These are phyloP conservation scores for Alca torda DNA, from an alignment of 2,797 vertebrate genomes.

Conservation along the genomic window DNA sequence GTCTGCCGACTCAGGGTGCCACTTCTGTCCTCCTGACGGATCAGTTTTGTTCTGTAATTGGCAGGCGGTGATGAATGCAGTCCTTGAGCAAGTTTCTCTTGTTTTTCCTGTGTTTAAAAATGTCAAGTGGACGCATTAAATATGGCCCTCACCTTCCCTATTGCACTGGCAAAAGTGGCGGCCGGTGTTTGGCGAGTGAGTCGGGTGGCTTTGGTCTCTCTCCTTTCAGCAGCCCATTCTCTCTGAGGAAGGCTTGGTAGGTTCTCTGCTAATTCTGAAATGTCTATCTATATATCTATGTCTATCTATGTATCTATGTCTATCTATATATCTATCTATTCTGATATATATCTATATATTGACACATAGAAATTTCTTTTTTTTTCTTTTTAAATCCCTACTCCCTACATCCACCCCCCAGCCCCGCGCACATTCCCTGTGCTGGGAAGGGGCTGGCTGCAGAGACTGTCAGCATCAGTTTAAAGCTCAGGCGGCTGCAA, in stretches of 20 bases:
- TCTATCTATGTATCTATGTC: background rate
- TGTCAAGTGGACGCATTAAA: conserved; percentile 4
- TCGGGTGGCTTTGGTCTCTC: background rate
- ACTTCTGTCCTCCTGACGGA: conserved; percentile 9
- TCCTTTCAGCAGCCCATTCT: background rate
- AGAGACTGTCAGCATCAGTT: background rate
- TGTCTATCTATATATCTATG: too few relatives aligned
- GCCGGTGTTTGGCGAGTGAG: rapidly evolving
- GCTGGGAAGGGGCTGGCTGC: background rate
- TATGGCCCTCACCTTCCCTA: background rate
- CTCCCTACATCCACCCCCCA: background rate
- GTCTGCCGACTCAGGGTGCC: background rate
- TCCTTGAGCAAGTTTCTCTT: conserved; percentile 25
- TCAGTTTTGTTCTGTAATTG: conserved; percentile 41
- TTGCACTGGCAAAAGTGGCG: background rate
- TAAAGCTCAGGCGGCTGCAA: background rate
- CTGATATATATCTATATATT: background rate
- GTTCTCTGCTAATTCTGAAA: background rate
- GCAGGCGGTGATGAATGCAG: conserved; percentile 44
- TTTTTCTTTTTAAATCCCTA: background rate
- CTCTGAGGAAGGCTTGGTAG: background rate
- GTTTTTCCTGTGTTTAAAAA: conserved; percentile 23
- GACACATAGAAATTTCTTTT: background rate
- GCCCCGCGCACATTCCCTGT: rapidly evolving
- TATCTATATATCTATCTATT: background rate